Evolutionary conservation across 1,140 invertebrate genomes (phyloP).

Genomic region (Eciton burchellii): DNA sequence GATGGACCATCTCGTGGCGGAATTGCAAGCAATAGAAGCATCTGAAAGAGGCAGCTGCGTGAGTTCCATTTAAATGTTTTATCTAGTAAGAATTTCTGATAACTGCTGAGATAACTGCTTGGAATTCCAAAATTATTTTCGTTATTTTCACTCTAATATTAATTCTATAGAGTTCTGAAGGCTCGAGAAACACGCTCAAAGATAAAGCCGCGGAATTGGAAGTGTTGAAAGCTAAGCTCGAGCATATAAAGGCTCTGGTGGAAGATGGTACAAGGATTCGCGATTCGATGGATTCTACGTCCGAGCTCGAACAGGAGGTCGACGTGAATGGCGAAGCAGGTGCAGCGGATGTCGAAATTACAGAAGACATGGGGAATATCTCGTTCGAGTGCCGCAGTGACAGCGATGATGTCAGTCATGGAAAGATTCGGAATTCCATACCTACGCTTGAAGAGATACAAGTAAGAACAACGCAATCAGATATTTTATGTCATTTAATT

Average conservation of each 20-base stretch:
- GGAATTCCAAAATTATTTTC: no score
- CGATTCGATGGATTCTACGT: conserved; percentile 70
- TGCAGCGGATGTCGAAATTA: conserved; percentile 43
- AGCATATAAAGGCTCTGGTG: conserved; percentile 82
- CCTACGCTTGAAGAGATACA: conserved; percentile 78
- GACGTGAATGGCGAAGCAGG: conserved; percentile 63
- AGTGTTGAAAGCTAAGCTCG: conserved; percentile 81
- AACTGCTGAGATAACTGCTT: no score
- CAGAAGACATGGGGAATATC: conserved; percentile 63
- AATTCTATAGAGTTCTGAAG: conserved; percentile 74
- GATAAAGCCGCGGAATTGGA: conserved; percentile 83
- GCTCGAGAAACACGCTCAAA: conserved; percentile 68
- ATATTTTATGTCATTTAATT: not conserved
- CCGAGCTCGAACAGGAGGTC: conserved; percentile 73
- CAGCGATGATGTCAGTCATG: conserved; percentile 65
- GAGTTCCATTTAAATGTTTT: conserved; percentile 53
- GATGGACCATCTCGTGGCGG: conserved; percentile 84
- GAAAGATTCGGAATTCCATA: conserved; percentile 66
- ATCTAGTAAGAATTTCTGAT: not conserved
- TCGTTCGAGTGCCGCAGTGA: conserved; percentile 74
- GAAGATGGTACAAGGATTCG: conserved; percentile 76
- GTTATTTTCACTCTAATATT: conserved; percentile 18
- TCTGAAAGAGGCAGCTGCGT: conserved; percentile 77
- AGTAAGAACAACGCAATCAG: conserved; percentile 59
- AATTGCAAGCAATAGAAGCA: conserved; percentile 79